Evolutionary conservation across 2,888 invertebrate species (phyloP).

Genomic region (Protophormia terraenovae): DNA sequence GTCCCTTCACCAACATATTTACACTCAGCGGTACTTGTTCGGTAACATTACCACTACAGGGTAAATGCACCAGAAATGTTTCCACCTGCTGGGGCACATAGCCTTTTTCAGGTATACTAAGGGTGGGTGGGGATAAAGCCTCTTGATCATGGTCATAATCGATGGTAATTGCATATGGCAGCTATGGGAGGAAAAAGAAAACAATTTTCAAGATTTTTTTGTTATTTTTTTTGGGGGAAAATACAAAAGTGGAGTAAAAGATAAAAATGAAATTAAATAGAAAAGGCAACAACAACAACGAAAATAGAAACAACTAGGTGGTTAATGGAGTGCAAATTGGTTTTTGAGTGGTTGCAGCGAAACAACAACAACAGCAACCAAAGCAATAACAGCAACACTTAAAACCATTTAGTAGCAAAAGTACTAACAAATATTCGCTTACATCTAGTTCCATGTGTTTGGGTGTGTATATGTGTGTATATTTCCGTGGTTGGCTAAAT

Average conservation of each 20-base stretch:
- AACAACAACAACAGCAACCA: constrained; percentile 26
- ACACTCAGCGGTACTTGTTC: constrained; percentile 92
- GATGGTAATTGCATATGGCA: constrained; percentile 82
- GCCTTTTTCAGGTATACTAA: constrained; percentile 91
- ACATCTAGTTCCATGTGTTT: not conserved
- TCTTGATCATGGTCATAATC: constrained; percentile 85
- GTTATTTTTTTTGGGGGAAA: not conserved
- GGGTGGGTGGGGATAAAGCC: constrained; percentile 89
- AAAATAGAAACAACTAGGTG: constrained; percentile 40
- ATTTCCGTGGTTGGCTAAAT: constrained; percentile 3
- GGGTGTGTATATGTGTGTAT: not conserved
- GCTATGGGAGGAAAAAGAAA: constrained; percentile 68
- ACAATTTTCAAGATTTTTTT: constrained; percentile 12
- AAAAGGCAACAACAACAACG: constrained; percentile 23
- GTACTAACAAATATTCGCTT: not conserved
- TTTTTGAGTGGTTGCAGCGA: constrained; percentile 70
- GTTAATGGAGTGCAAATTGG: constrained; percentile 76
- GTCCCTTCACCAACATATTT: constrained; percentile 90
- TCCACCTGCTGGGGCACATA: constrained; percentile 89
- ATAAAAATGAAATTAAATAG: constrained; percentile 15
- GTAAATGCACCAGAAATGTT: constrained; percentile 89
- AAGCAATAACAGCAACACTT: constrained; percentile 29
- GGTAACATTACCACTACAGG: constrained; percentile 91
- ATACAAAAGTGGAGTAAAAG: not conserved
- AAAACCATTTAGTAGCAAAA: not conserved